These are phyloP conservation scores for Struthidea cinerea DNA, from an alignment of 2,113 vertebrate genomes.

Conservation along the genomic window DNA sequence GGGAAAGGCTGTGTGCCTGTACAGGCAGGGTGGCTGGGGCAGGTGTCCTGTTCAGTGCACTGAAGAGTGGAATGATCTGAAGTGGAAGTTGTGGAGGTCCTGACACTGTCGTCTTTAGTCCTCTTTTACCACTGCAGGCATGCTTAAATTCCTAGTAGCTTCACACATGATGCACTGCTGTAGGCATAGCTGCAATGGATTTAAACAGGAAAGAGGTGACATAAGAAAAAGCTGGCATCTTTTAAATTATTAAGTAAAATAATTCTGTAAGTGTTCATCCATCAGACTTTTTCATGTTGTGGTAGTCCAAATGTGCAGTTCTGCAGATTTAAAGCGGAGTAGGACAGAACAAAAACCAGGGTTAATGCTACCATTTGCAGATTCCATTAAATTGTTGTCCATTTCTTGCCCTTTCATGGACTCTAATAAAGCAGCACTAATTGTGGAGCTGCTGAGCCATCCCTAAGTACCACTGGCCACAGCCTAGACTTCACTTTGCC, in stretches of 20 bases:
- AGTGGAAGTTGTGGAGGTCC: not conserved
- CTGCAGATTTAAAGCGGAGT: not conserved
- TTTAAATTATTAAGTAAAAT: not conserved
- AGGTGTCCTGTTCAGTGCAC: not conserved
- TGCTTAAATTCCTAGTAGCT: not conserved
- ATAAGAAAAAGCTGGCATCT: not conserved
- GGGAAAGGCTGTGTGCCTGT: not conserved
- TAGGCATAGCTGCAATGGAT: not conserved
- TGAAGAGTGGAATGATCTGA: not conserved
- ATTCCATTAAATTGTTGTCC: not conserved
- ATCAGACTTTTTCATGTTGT: not conserved
- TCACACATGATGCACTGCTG: not conserved
- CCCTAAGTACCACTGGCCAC: not conserved
- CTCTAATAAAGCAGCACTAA: not conserved
- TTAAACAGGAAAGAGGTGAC: not conserved
- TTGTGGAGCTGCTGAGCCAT: not conserved
- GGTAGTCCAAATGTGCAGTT: not conserved
- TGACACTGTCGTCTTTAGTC: accelerated
- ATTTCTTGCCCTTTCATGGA: not conserved
- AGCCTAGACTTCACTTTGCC: not conserved
- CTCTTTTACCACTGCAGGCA: not conserved
- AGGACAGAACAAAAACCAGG: not conserved
- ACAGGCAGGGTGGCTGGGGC: not conserved
- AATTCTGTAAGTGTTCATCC: not conserved
- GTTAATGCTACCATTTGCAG: not conserved